phyloP scores from a whole-genome alignment of 2,113 vertebrate species.

The Lutjanus erythropterus region DNA sequence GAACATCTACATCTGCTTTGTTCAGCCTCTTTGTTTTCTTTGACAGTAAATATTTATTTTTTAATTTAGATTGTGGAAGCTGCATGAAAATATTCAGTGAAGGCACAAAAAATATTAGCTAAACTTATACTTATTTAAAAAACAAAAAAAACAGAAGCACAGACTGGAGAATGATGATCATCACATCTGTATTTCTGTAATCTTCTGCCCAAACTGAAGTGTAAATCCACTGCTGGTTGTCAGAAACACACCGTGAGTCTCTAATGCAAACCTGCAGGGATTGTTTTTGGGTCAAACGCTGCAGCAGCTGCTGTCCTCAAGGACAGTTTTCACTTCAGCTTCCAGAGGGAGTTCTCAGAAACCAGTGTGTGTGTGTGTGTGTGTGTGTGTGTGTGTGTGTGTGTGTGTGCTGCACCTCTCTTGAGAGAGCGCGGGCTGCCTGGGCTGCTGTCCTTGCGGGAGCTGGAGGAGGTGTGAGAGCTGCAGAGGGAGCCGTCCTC shows the following conservation, averaged over 20 bases:
- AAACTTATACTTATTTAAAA: too few relatives aligned
- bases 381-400: conserved; percentile 6
- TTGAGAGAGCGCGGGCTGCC: conserved; percentile 92
- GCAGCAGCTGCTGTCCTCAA: background rate
- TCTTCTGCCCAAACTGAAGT: too few relatives aligned
- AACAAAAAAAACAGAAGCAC: background rate
- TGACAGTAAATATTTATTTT: background rate
- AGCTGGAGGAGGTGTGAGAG: conserved; percentile 89
- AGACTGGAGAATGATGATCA: too few relatives aligned
- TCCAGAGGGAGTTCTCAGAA: background rate
- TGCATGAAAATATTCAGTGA: background rate
- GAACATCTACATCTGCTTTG: background rate
- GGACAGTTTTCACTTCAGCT: background rate
- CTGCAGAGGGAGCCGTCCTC: conserved; percentile 91
- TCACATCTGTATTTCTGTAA: too few relatives aligned
- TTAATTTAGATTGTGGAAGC: background rate
- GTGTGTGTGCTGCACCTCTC: conserved; percentile 86
- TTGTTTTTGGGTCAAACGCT: background rate
- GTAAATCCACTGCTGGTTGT: background rate
- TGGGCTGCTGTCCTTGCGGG: conserved; percentile 86
- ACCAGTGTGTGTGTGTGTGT: background rate
- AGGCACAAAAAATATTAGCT: background rate
- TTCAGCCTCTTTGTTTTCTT: background rate
- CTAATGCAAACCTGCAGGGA: background rate
- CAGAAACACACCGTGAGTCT: background rate